Evolutionary conservation across 2,797 vertebrate species (phyloP).

Genomic region (Danionella dracula): DNA sequence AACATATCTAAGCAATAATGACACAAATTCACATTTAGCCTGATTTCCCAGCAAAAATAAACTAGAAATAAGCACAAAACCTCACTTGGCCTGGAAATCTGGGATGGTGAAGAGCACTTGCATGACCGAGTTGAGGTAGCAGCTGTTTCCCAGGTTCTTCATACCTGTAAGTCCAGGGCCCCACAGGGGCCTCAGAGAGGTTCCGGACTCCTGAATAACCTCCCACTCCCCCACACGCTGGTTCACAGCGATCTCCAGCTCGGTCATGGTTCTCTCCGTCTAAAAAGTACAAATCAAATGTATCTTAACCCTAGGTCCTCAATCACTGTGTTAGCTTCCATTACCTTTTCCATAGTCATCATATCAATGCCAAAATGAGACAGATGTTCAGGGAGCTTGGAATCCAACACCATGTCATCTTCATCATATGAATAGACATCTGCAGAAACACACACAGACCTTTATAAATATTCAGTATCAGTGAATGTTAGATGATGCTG

Average conservation of each 20-base stretch:
- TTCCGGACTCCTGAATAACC: slow-evolving; percentile 93
- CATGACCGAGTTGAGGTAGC: slow-evolving; percentile 99
- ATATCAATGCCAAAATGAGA: slow-evolving; percentile 96
- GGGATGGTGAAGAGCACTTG: slow-evolving; percentile 99
- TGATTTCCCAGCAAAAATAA: neutral
- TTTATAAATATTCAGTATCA: neutral
- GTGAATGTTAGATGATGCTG: neutral
- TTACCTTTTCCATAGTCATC: slow-evolving; percentile 98
- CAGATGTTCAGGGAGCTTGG: slow-evolving; percentile 90
- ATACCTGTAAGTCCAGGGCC: slow-evolving; percentile 93
- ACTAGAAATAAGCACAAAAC: neutral
- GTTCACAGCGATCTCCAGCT: slow-evolving; percentile 97
- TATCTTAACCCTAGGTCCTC: too few relatives aligned
- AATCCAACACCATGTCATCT: slow-evolving; percentile 97
- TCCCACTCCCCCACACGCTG: slow-evolving; percentile 98
- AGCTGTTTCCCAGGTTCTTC: slow-evolving; percentile 97
- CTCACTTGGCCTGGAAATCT: slow-evolving; percentile 94
- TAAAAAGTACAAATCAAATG: too few relatives aligned
- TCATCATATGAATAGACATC: slow-evolving; percentile 98
- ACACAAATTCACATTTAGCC: too few relatives aligned
- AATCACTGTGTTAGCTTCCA: neutral
- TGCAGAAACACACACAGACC: slow-evolving; percentile 35
- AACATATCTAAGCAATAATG: slow-evolving; percentile 77
- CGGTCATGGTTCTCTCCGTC: slow-evolving; percentile 98
- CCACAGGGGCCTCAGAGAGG: slow-evolving; percentile 84